These are phyloP conservation scores for Seira musarum DNA, from an alignment of 2,888 invertebrate species.

Conservation along the genomic window DNA sequence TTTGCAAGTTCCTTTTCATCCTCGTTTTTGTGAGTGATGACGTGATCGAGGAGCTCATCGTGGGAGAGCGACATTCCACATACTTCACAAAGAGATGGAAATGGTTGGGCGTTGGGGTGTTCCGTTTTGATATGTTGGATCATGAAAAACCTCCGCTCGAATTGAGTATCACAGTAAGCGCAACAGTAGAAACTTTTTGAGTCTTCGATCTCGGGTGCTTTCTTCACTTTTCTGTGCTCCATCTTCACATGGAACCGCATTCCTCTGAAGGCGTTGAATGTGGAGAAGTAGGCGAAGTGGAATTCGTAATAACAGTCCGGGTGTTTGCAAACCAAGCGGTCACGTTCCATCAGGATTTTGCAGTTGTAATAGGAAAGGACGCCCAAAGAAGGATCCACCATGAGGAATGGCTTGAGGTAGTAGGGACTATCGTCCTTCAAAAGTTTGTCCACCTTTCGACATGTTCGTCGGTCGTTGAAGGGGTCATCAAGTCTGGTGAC, in stretches of 20 bases:
- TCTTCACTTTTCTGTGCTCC: not conserved
- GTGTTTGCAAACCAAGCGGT: not conserved
- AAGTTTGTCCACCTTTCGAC: not conserved
- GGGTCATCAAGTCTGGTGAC: not conserved
- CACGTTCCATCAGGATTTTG: not conserved
- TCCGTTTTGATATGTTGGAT: not conserved
- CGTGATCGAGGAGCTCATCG: not conserved
- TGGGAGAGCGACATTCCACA: not conserved
- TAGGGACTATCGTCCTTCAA: not conserved
- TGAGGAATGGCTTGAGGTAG: not conserved
- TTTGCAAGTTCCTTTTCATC: not conserved
- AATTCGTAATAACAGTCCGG: not conserved
- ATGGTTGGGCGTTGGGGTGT: not conserved
- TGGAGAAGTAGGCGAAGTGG: not conserved
- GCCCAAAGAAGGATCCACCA: not conserved
- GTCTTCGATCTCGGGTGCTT: not conserved
- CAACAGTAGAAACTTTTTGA: not conserved
- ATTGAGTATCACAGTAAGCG: not conserved
- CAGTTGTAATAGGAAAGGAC: not conserved
- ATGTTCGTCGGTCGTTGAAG: not conserved
- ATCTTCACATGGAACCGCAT: not conserved
- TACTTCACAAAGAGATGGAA: not conserved
- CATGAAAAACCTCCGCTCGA: not conserved
- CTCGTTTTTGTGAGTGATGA: not conserved
- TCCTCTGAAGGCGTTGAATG: not conserved